Percentiles rank a stretch among this genome's conserved stretches.
Evolutionary conservation across 1,140 invertebrate genomes (phyloP).

Genomic region (Dinothrombium tinctorium): DNA sequence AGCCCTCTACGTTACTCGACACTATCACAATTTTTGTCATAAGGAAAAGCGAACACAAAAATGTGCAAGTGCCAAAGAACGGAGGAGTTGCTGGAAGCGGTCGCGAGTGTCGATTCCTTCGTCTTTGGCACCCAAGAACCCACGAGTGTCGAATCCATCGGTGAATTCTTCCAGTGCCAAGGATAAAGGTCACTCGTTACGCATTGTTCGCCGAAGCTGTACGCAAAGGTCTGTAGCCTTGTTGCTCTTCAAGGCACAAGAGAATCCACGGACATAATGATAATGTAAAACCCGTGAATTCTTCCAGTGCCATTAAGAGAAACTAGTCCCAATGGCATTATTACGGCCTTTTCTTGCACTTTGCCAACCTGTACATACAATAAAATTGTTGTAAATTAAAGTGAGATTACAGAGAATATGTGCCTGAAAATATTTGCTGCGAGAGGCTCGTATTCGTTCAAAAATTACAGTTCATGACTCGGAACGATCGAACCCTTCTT

Average conservation of each 20-base stretch:
- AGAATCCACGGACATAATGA: conserved; percentile 3
- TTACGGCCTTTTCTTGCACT: too few relatives aligned
- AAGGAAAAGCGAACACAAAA: conserved; percentile 17
- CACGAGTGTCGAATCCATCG: conserved; percentile 15
- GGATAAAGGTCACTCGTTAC: conserved; percentile 15
- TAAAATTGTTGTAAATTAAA: too few relatives aligned
- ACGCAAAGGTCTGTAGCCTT: too few relatives aligned
- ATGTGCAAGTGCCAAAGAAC: conserved; percentile 20
- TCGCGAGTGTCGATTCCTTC: conserved; percentile 11
- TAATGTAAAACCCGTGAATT: conserved; percentile 16
- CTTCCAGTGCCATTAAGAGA: conserved; percentile 17
- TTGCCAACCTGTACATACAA: too few relatives aligned
- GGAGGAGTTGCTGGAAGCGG: too few relatives aligned
- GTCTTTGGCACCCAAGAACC: conserved; percentile 19
- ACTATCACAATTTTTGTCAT: conserved; percentile 20
- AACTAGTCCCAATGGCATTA: too few relatives aligned
- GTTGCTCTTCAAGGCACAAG: conserved; percentile 6
- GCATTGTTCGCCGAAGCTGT: too few relatives aligned
- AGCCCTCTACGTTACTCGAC: conserved; percentile 17
- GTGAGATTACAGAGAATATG: too few relatives aligned
- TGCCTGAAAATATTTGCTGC: too few relatives aligned
- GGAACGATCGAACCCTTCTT: too few relatives aligned
- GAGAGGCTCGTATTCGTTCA: too few relatives aligned
- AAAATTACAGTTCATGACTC: too few relatives aligned
- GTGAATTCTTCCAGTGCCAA: conserved; percentile 21